Evolutionary conservation across 2,888 invertebrate species (phyloP).

Genomic region (Drosophila pseudotalamancana): DNA sequence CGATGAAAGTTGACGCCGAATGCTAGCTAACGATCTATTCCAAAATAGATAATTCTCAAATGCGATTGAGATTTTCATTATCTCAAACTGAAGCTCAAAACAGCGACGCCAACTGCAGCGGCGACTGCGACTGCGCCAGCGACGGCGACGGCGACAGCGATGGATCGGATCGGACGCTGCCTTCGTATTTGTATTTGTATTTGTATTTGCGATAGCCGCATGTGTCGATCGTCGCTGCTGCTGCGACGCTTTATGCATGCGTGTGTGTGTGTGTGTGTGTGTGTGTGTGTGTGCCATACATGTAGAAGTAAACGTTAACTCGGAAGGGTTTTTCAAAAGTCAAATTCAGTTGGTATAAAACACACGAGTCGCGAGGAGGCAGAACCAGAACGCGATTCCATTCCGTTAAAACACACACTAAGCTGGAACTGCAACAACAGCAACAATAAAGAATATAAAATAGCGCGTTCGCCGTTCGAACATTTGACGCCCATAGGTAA

Average conservation of each 20-base stretch:
- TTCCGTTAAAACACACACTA: conserved; percentile 48
- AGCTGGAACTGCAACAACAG: no score
- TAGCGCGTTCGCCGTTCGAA: conserved; percentile 19
- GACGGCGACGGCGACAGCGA: conserved; percentile 15
- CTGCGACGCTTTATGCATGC: conserved; percentile 17
- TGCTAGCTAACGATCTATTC: not conserved
- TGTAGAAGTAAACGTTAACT: conserved; percentile 58
- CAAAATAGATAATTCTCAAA: not conserved
- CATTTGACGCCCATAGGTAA: conserved; percentile 52
- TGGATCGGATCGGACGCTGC: conserved; percentile 27
- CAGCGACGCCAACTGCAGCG: not conserved
- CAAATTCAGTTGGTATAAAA: conserved; percentile 76
- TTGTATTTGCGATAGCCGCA: conserved; percentile 48
- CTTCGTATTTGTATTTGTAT: conserved; percentile 41
- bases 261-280: not conserved
- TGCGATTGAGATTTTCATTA: conserved; percentile 32
- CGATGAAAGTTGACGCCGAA: not conserved
- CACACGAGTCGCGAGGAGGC: conserved; percentile 73
- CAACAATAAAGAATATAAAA: conserved; percentile 7
- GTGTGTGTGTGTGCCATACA: conserved; percentile 28
- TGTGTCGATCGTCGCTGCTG: conserved; percentile 50
- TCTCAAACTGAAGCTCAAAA: conserved; percentile 16
- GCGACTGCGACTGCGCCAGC: not conserved
- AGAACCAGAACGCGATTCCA: conserved; percentile 50
- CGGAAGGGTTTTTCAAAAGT: conserved; percentile 74